Percentiles rank a stretch among this genome's conserved stretches.
Conservation (phyloP, 2,113 vertebrate genomes). For the Channa maculata region DNA sequence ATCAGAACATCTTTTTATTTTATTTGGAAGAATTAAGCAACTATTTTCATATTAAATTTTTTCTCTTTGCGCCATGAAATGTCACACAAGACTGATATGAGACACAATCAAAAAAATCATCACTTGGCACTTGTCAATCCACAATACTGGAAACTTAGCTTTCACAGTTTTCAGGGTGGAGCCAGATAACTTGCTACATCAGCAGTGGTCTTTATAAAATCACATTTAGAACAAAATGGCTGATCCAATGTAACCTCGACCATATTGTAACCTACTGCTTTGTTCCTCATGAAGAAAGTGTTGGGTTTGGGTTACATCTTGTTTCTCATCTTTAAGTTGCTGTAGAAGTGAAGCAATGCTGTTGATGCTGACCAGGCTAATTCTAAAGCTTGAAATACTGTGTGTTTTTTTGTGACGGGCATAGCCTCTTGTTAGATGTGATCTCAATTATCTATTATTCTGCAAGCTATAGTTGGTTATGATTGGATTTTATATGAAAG, state of each 20-base stretch:
- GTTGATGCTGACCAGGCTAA: slow-evolving; percentile 39
- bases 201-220: not conserved
- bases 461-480: slow-evolving; percentile 33
- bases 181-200: not conserved
- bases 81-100: slow-evolving; percentile 7
- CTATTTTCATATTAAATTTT: slow-evolving; percentile 13
- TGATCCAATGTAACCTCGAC: not conserved
- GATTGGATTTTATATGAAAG: slow-evolving; percentile 36
- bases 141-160: no score
- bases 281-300: not conserved
- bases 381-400: slow-evolving; percentile 38
- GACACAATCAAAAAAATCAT: not conserved
- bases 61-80: slow-evolving; percentile 16
- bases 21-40: slow-evolving; percentile 9
- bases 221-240: not conserved
- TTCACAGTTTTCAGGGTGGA: not conserved
- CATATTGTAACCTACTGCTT: slow-evolving; percentile 1
- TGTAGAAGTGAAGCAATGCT: slow-evolving; percentile 20
- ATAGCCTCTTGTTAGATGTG: not conserved
- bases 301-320: slow-evolving; percentile 21
- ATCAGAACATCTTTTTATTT: slow-evolving; percentile 51
- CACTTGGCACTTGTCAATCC: no score
- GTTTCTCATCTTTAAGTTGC: slow-evolving; percentile 46
- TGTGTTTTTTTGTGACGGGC: slow-evolving; percentile 13
- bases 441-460: slow-evolving; percentile 24